phyloP scores from a whole-genome alignment of 1,140 invertebrate genomes.

The Drosophila pandora region DNA sequence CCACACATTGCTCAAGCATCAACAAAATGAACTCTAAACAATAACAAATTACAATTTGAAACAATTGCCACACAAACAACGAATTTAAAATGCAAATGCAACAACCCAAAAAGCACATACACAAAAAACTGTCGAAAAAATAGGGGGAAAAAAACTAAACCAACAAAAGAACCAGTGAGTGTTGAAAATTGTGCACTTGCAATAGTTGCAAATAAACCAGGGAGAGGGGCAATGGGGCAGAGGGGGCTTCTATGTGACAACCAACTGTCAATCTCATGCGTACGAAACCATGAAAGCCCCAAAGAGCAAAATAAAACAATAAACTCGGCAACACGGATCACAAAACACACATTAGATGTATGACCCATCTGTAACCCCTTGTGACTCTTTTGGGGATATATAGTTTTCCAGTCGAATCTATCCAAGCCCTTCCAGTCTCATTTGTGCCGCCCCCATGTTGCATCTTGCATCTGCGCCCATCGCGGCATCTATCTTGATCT shows the following conservation, averaged over 20 bases:
- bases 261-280: constrained; percentile 80
- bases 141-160: constrained; percentile 11
- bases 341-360: constrained; percentile 12
- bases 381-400: constrained; percentile 19
- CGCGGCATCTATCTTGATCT: constrained; percentile 64
- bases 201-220: constrained; percentile 42
- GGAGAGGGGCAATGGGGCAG: not conserved
- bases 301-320: constrained; percentile 38
- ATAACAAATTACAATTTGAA: constrained; percentile 71
- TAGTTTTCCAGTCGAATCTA: not conserved
- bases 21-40: constrained; percentile 69
- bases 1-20: constrained; percentile 57
- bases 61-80: constrained; percentile 68
- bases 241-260: constrained; percentile 51
- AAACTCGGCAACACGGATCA: constrained; percentile 28
- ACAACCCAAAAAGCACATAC: constrained; percentile 35
- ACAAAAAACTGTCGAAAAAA: constrained; percentile 40
- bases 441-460: constrained; percentile 19
- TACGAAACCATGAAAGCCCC: constrained; percentile 76
- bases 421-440: constrained; percentile 27
- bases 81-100: constrained; percentile 78
- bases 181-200: constrained; percentile 68
- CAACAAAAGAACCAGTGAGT: constrained; percentile 72
- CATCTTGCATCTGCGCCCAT: constrained; percentile 42
- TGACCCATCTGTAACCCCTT: constrained; percentile 6